Evolutionary conservation across 2,113 vertebrate genomes (phyloP), one percentile per base, ranked within the genome.

Genomic region (Chamaea fasciata): DNA sequence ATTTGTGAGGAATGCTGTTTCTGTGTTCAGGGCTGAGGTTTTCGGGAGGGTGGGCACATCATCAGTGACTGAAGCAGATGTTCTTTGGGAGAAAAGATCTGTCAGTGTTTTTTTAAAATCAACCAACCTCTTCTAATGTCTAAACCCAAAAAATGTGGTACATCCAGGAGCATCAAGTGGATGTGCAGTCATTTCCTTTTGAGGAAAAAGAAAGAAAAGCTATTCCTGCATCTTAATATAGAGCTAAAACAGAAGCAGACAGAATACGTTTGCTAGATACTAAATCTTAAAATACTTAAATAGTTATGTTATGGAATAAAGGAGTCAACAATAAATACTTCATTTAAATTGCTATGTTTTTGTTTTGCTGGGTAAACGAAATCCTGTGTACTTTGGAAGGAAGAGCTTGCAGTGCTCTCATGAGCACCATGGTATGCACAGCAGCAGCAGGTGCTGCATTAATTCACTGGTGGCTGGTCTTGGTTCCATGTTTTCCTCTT

Each of bases 361-460:
- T 77, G 10, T 69, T 83, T 71, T 82, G 7, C 39, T 35, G 19
- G 30, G 31, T 67, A 39, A 78, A 55, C 2, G 8, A 42, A 52
- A 26, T 53, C 28, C 30, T 42, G 39, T 28, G 30, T 75, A 12
- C 65, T 91, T 94, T 68, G 81, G 44, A 87, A 75, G 39, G 30
- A 74, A 67, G 35, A 15, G 0, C 44, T 87, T 47, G 33, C 30
- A 14, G 1, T 28, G 39, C 37, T 83, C 68, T 65, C 20, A 5
- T 35, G 49, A 62, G 2, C 18, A 39, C 59, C 28, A 35, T 0
- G 0, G 10, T 22, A 21, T 0, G 1, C 24, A 17, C 23, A 1
- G 2, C 22, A 33, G 63, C 3, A 15, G 30, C 31, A 39, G 15
- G 42, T 1, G 8, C 46, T 69, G 59, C 1, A 0, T 39, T n/a